Conservation (phyloP, 2,797 vertebrate genomes). For the Philypnodon macrostomus region DNA sequence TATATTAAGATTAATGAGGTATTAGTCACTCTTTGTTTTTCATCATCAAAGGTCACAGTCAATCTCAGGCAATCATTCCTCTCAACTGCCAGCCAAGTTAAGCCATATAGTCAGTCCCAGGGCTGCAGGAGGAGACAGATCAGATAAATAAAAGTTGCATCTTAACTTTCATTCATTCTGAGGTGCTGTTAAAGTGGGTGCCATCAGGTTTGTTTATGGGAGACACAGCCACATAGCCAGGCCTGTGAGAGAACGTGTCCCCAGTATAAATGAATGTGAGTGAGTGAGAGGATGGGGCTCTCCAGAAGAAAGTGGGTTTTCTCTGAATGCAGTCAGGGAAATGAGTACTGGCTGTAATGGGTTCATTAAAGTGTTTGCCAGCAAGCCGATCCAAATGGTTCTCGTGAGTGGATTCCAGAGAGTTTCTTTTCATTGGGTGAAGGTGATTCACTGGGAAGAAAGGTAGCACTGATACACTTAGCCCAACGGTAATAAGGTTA, state of each 20-base stretch:
- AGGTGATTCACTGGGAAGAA: constrained; percentile 25
- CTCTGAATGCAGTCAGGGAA: constrained; percentile 57
- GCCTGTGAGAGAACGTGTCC: constrained; percentile 28
- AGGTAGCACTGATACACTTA: constrained; percentile 20
- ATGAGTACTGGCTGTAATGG: constrained; percentile 58
- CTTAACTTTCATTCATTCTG: constrained; percentile 2
- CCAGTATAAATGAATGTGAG: constrained; percentile 46
- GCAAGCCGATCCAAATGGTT: constrained; percentile 48
- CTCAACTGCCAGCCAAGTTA: not conserved
- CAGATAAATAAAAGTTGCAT: constrained; percentile 6
- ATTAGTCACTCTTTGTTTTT: too few relatives aligned
- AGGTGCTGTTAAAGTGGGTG: constrained; percentile 13
- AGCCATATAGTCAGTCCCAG: not conserved
- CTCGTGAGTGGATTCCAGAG: constrained; percentile 37
- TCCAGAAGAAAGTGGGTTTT: constrained; percentile 43
- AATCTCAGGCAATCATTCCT: not conserved
- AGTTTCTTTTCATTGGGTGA: constrained; percentile 35
- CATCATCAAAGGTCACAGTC: not conserved
- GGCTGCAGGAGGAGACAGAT: not conserved
- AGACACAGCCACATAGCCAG: constrained; percentile 13
- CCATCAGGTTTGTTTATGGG: constrained; percentile 35
- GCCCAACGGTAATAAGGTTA: constrained; percentile 7
- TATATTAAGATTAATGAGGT: too few relatives aligned
- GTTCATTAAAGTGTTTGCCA: constrained; percentile 57
- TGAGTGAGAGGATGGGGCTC: constrained; percentile 32